phyloP scores from a whole-genome alignment of 1,140 invertebrate species.

The Zaprionus ghesquierei region DNA sequence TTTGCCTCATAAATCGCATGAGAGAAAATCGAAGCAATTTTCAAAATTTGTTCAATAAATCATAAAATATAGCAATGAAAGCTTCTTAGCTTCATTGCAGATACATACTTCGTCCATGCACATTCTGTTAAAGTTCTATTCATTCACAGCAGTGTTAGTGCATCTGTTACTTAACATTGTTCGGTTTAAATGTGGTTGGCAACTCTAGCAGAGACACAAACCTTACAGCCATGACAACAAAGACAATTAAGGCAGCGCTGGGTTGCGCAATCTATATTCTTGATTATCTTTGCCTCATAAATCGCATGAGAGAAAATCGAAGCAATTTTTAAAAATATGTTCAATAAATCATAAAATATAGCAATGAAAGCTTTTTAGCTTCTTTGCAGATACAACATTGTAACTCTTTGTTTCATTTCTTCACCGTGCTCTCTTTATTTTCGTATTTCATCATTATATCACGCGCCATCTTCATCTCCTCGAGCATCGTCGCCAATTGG shows the following conservation, averaged over 20 bases:
- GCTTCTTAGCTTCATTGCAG: too few relatives aligned
- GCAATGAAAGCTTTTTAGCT: too few relatives aligned
- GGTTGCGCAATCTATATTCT: too few relatives aligned
- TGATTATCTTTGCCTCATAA: too few relatives aligned
- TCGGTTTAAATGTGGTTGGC: neutral
- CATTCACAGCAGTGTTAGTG: neutral
- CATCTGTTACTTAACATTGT: neutral
- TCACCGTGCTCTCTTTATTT: slow-evolving; percentile 42
- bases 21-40: neutral
- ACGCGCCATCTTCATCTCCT: slow-evolving; percentile 66
- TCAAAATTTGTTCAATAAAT: neutral
- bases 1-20: too few relatives aligned
- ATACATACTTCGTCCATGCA: too few relatives aligned
- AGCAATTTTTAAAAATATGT: neutral
- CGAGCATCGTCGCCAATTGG: slow-evolving; percentile 63
- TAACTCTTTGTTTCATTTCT: neutral
- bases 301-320: too few relatives aligned
- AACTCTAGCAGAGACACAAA: slow-evolving; percentile 5
- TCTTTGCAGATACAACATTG: too few relatives aligned
- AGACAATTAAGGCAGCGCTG: too few relatives aligned
- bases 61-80: too few relatives aligned
- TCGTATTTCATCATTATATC: slow-evolving; percentile 71
- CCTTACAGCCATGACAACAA: too few relatives aligned
- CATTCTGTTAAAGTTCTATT: neutral
- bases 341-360: neutral